Evolutionary conservation across 2,113 vertebrate species (phyloP).

Genomic region (Rhadina sibilatrix): DNA sequence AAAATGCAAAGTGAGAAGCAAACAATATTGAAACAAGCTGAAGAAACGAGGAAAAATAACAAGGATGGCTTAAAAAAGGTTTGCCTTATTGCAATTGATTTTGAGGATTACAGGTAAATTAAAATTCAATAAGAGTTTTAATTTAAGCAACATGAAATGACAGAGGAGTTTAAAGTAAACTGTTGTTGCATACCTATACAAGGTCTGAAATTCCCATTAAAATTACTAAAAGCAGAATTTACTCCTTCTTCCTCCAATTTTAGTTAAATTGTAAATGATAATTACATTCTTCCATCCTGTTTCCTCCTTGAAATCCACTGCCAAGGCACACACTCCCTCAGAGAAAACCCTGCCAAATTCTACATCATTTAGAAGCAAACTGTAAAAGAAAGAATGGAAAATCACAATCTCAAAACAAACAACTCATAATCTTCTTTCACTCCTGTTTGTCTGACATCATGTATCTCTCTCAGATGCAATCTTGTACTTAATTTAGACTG

Average conservation of each 20-base stretch:
- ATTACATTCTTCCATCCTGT: slow-evolving; percentile 23
- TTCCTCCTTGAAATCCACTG: slow-evolving; percentile 3
- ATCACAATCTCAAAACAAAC: not conserved
- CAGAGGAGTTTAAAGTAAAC: not conserved
- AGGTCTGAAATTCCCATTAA: not conserved
- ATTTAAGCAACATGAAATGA: not conserved
- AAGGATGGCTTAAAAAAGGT: not conserved
- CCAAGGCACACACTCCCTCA: slow-evolving; percentile 1
- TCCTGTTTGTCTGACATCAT: not conserved
- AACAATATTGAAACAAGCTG: slow-evolving; percentile 35
- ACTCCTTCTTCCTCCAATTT: not conserved
- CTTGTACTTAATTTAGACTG: not conserved
- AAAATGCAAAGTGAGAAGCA: slow-evolving; percentile 60
- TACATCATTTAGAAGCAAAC: slow-evolving; percentile 15
- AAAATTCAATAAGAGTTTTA: not conserved
- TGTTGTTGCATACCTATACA: not conserved
- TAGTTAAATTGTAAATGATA: not conserved
- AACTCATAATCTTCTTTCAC: not conserved
- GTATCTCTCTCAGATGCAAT: not conserved
- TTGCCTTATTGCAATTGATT: not conserved
- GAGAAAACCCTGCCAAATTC: slow-evolving; percentile 8
- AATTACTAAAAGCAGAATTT: not conserved
- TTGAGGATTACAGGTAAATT: not conserved
- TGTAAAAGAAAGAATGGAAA: slow-evolving; percentile 3
- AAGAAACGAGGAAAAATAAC: not conserved